Base-by-base conservation (phyloP, 2,797 vertebrate species). In the Mormyrops attenuatus region DNA sequence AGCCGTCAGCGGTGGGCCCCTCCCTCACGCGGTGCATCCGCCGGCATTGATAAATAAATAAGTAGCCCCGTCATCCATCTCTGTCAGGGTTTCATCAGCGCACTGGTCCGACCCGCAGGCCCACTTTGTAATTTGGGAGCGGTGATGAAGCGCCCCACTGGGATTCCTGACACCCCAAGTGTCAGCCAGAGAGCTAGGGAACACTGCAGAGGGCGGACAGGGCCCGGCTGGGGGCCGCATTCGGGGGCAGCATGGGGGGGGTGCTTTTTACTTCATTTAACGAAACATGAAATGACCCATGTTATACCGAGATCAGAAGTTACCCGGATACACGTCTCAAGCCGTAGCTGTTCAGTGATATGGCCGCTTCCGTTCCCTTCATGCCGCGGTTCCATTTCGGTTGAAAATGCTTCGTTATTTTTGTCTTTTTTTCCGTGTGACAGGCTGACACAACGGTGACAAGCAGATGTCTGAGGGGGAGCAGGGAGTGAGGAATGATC, bases 21-120 rank as follows among this genome's bases (percentile, higher is more conserved):
- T 13, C 30, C 13, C 34, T 49, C 52, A n/a, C 41, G 6, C 80
- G 44, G 3, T 13, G 44, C 47, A 50, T 84, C 80, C 44, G 44
- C 3, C 41, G n/a, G 80, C 80, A 50, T 69, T 86, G 34, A 89
- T 69, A 89, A 86, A 89, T 89, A 85, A 85, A 89, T 85, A 86
- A 89, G 63, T 13, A 9, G 3, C 20, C 57, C 66, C 20, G 15
- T 20, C 55, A 89, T 86, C 89, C 34, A 13, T 89, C 89, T 87
- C 47, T 73, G 85, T 87, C 89, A 89, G 47, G 20, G 63, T 86
- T 89, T 86, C 84, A 86, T 52, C 89, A 86, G 60, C 47, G 26
- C 26, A 8, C 17, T 41, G 15, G 38, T 7, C 52, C 52, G 11
- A 73, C 60, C 84, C 60, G 87, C n/a, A 49, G 84, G 82, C 84